Evolutionary conservation across 2,888 invertebrate genomes (phyloP).

Genomic region (Watsonalla binaria): DNA sequence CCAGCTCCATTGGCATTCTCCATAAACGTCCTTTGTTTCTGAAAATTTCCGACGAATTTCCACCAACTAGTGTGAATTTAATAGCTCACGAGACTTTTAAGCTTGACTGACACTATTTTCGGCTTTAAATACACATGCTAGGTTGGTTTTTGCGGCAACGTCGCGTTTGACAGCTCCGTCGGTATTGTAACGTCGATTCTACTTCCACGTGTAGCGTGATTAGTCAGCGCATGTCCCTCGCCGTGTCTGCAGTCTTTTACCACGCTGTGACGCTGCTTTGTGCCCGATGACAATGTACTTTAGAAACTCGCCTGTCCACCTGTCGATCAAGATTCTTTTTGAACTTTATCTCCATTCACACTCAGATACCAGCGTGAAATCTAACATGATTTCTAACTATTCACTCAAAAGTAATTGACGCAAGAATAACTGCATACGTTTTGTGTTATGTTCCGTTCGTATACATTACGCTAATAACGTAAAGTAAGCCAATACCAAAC

Average conservation of each 20-base stretch:
- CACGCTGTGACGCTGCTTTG: conserved; percentile 26
- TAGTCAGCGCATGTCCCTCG: conserved; percentile 48
- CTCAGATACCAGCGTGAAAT: conserved; percentile 7
- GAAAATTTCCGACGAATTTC: conserved; percentile 11
- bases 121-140: conserved; percentile 49
- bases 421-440: no score
- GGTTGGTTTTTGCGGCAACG: conserved; percentile 14
- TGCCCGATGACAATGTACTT: conserved; percentile 25
- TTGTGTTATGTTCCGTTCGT: no score
- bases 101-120: conserved; percentile 45
- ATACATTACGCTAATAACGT: neutral
- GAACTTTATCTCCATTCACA: neutral
- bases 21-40: neutral
- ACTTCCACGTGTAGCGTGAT: conserved; percentile 47
- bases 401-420: neutral
- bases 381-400: conserved; percentile 12
- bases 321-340: conserved; percentile 5
- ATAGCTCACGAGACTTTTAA: conserved; percentile 31
- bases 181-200: conserved; percentile 34
- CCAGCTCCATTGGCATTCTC: neutral
- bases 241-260: conserved; percentile 36
- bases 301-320: conserved; percentile 18
- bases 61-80: neutral
- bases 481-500: conserved; percentile 15
- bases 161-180: conserved; percentile 53